These are phyloP conservation scores for Leptothorax acervorum DNA, from an alignment of 2,888 invertebrate species.

Conservation along the genomic window DNA sequence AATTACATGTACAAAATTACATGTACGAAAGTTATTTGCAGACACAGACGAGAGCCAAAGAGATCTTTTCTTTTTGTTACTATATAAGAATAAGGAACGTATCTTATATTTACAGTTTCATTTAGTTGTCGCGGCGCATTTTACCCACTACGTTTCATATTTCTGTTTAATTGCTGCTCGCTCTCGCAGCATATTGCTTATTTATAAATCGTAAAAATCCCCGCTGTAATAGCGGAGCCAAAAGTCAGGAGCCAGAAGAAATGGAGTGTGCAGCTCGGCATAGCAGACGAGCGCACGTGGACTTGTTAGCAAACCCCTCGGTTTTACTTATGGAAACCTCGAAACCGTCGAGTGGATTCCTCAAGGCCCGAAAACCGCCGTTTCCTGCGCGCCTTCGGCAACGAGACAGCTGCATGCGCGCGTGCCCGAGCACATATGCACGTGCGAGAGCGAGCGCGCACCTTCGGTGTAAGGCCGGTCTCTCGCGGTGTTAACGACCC, in stretches of 20 bases:
- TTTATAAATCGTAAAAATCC: neutral
- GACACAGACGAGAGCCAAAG: neutral
- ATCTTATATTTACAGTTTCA: neutral
- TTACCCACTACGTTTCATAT: neutral
- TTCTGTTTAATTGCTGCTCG: neutral
- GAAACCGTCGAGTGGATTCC: slow-evolving; percentile 19
- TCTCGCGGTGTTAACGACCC: slow-evolving; percentile 71
- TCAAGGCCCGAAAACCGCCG: slow-evolving; percentile 14
- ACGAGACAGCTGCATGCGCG: slow-evolving; percentile 14
- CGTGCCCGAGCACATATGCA: neutral
- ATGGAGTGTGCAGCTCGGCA: neutral
- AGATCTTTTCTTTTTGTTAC: neutral
- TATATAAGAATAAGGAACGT: too few relatives aligned
- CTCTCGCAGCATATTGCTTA: neutral
- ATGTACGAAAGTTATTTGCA: neutral
- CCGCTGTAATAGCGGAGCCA: too few relatives aligned
- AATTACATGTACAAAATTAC: neutral
- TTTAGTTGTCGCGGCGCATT: neutral
- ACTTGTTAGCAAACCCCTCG: neutral
- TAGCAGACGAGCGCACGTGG: too few relatives aligned
- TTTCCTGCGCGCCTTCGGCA: neutral
- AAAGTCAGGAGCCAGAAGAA: neutral
- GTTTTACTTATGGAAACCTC: slow-evolving; percentile 1
- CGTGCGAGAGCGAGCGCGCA: neutral
- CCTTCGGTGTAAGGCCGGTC: slow-evolving; percentile 29